Base-by-base conservation (phyloP, 2,797 vertebrate genomes). In the Alouatta caraya region DNA sequence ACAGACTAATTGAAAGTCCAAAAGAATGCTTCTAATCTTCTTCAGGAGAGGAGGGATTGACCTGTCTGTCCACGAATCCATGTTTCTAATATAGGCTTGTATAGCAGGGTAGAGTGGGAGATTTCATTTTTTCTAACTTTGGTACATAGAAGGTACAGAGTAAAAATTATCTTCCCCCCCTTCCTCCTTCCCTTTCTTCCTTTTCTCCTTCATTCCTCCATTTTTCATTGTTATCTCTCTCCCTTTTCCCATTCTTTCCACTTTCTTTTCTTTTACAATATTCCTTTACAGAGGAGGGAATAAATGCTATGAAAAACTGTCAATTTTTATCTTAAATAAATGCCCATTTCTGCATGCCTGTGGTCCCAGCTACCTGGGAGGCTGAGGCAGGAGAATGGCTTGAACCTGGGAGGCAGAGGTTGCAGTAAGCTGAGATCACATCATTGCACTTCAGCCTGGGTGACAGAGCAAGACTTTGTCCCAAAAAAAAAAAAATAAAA, bases 91-190 rank as follows among this genome's bases (percentile, higher is more conserved):
- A 70, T 59, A 50, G 33, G 13, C 83, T 15, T n/a, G 6, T 67
- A 24, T n/a, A 57, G 52, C 9, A 8, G 7, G 19, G 0, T 9
- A 17, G 9, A 10, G 1, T 13, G 83, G 7, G 8, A 24, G 11
- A 64, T 14, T n/a, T n/a, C 46, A 90, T 39, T 80, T 87, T 72
- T 13, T 46, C 86, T 57, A 67, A 84, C 37, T 94, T 81, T 48
- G 64, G 4, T 67, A 90, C 44, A 57, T 1, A 55, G 10, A 33
- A 88, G 2, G 11, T 50, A 3, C 22, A 37, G 24, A 85, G 73
- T 72, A 52, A 95, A 85, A 70, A 61, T 52, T 30, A 42, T 33
- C 30, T 92, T 59, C 13, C 28, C 78, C n/a, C 5, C 37, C 14
- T 70, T 8, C 26, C 5, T 39, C 1, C 37, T 24, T 50, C 6